Conservation (phyloP, 2,888 invertebrate genomes). For the Alloplasta piceator region DNA sequence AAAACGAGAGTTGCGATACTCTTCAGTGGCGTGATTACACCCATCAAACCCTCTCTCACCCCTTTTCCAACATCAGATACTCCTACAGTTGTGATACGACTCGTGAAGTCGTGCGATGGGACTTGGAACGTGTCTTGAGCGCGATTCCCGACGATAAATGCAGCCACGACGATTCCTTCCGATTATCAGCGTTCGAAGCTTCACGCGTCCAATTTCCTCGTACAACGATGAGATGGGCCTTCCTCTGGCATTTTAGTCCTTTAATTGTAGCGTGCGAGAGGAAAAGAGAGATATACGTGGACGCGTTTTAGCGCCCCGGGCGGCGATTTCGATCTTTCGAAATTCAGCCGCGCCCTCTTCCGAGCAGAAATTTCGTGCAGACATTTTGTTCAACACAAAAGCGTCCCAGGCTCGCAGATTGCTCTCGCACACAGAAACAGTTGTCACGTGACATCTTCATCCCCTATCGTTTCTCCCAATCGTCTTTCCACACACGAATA, state of each 20-base stretch:
- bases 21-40: constrained; percentile 54
- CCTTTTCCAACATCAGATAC: not conserved
- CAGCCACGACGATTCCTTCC: no score
- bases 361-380: constrained; percentile 25
- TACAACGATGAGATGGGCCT: no score
- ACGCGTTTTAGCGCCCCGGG: constrained; percentile 60
- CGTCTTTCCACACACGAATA: no score
- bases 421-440: constrained; percentile 19
- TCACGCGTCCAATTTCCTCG: no score
- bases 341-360: constrained; percentile 67
- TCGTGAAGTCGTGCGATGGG: constrained; percentile 19
- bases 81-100: constrained; percentile 26
- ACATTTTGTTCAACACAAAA: constrained; percentile 27
- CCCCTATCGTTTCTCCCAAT: constrained; percentile 26
- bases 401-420: constrained; percentile 29
- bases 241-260: constrained; percentile 23
- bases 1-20: constrained; percentile 9
- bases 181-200: no score
- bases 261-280: constrained; percentile 28
- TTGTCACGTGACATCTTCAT: not conserved
- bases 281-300: not conserved
- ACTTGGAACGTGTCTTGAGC: not conserved
- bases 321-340: constrained; percentile 78
- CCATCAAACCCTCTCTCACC: constrained; percentile 33
- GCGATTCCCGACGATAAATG: no score